A percentile compares a stretch with the other conserved stretches of the same genome.
These are phyloP conservation scores for Zaprionus nigranus DNA, from an alignment of 1,140 invertebrate genomes.

Conservation along the genomic window DNA sequence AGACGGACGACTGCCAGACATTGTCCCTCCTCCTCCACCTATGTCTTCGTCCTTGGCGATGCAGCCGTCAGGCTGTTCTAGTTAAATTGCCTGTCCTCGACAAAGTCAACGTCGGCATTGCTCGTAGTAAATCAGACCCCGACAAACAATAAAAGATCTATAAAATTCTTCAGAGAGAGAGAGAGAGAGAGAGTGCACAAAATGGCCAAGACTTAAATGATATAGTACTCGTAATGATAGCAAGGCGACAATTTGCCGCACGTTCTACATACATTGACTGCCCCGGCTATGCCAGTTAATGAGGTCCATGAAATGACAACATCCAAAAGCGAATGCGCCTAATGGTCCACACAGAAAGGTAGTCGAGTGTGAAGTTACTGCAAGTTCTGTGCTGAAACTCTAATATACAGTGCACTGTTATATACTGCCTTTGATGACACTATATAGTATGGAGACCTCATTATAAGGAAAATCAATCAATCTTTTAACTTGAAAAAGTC, in stretches of 20 bases:
- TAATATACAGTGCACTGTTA: too few relatives aligned
- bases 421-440: too few relatives aligned
- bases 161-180: constrained; percentile 13
- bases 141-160: constrained; percentile 44
- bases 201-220: constrained; percentile 34
- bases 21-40: constrained; percentile 1
- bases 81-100: constrained; percentile 77
- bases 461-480: too few relatives aligned
- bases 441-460: too few relatives aligned
- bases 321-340: background rate
- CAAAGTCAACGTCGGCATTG: constrained; percentile 41
- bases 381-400: too few relatives aligned
- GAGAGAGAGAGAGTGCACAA: constrained; percentile 8
- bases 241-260: constrained; percentile 23
- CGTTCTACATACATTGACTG: constrained; percentile 30
- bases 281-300: constrained; percentile 19
- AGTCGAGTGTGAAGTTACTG: too few relatives aligned
- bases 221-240: constrained; percentile 7
- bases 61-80: constrained; percentile 53
- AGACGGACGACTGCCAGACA: constrained; percentile 43
- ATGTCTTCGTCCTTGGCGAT: constrained; percentile 55
- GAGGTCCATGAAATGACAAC: constrained; percentile 6
- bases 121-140: constrained; percentile 69
- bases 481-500: too few relatives aligned
- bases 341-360: too few relatives aligned